phyloP scores from a whole-genome alignment of 2,888 invertebrate species.

The Corythucha ciliata region DNA sequence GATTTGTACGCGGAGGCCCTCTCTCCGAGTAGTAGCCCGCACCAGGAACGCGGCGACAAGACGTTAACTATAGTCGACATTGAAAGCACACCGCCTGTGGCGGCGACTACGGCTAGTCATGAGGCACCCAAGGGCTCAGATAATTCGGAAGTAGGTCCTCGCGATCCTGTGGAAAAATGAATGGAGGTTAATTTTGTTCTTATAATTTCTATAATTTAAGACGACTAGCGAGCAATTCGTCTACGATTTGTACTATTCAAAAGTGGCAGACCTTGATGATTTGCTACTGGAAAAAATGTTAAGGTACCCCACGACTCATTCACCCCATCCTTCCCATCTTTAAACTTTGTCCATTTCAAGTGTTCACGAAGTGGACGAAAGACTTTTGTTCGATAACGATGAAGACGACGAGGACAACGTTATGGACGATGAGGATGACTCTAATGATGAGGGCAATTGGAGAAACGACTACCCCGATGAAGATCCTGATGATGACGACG shows the following conservation, averaged over 20 bases:
- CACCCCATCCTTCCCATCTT: neutral
- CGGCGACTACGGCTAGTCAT: too few relatives aligned
- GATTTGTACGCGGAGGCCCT: conserved; percentile 31
- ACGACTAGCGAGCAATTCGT: conserved; percentile 45
- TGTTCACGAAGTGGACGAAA: conserved; percentile 43
- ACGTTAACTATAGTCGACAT: conserved; percentile 51
- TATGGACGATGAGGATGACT: conserved; percentile 39
- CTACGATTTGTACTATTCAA: conserved; percentile 54
- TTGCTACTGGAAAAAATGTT: conserved; percentile 42
- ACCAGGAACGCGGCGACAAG: conserved; percentile 35
- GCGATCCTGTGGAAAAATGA: conserved; percentile 24
- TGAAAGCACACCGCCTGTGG: conserved; percentile 41
- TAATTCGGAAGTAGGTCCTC: conserved; percentile 30
- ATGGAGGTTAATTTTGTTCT: neutral
- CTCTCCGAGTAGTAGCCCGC: too few relatives aligned
- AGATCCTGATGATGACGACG: conserved; percentile 33
- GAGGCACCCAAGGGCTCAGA: conserved; percentile 30
- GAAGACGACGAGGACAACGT: conserved; percentile 25
- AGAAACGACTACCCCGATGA: conserved; percentile 41
- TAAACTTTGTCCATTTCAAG: conserved; percentile 35
- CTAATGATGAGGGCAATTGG: conserved; percentile 41
- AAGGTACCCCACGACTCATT: conserved; percentile 35
- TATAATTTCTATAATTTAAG: conserved; percentile 28
- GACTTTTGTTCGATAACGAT: conserved; percentile 40
- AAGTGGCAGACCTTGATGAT: conserved; percentile 44